Base-by-base conservation (phyloP, 2,888 invertebrate species). In the Strigamia crassipes region DNA sequence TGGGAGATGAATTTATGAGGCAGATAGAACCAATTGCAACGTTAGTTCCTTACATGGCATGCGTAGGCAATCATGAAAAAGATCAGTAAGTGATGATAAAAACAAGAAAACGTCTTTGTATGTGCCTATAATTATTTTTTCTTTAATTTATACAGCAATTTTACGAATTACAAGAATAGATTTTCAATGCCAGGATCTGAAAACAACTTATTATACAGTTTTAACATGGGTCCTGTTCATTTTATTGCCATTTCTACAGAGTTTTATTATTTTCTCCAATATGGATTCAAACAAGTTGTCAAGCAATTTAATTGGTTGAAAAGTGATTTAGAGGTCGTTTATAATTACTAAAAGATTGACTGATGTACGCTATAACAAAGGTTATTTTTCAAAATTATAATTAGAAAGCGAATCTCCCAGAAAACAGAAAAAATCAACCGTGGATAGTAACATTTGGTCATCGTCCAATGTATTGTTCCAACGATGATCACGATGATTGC, bases 41-140 rank as follows among this genome's bases (percentile, higher is more conserved):
- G 4, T 87, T 87, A 83, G 86, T 89, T 0, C 89, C 89, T 0
- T 90, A 90, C 84, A 89, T 89, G 88, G 86, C 94, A 0, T 94
- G 94, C 85, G 93, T 94, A n/a, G 97, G 96, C 80, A 96, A 96
- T 89, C 96, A 96, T 86, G 96, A 96, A 89, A 91, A 93, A 86
- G 91, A 89, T 83, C 95, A 95, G 94, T 94, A 86, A 90, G 92
- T 90, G 61, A 23, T 31, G 18, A 34, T 34, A 34, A 34, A 34
- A 34, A 34, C 6, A 6, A 34, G 34, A n/a, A 5, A 34, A 5
- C 6, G 21, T 80, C 6, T 5, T 38, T 23, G 38, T n/a, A n/a
- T n/a, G n/a, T n/a, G n/a, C n/a, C n/a, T n/a, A n/a, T n/a, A n/a
- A n/a, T n/a, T n/a, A n/a, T n/a, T n/a, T n/a, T 38, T 18, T 34